Base-by-base conservation (phyloP, 2,797 vertebrate species). In the Acanthornis magna region DNA sequence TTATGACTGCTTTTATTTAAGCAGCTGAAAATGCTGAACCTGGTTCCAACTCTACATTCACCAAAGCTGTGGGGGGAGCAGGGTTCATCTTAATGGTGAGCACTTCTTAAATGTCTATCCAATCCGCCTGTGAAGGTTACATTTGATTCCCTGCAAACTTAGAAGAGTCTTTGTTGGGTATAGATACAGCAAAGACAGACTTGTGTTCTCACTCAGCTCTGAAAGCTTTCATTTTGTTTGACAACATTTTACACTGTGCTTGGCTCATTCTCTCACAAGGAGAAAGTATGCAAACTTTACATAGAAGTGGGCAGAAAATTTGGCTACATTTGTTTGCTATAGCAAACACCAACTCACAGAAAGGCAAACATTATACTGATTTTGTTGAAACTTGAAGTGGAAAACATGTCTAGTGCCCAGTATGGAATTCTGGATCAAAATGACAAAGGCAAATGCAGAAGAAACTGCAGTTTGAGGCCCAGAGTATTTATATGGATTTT, bases 231-330 rank as follows among this genome's bases (percentile, higher is more conserved):
- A 2, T 47, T 88, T 50, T 48, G 71, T 85, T 89, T 94, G 66
- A 88, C 85, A 91, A 55, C 32, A 53, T 85, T 62, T 92, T 89
- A 7, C 50, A 71, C 57, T 67, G 40, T 67, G 30, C 50, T 93
- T 94, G 70, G 73, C 73, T 94, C 34, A 25, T 76, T 63, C 66
- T 81, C 27, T 90, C 36, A 48, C 45, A 53, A 57, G 70, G 36
- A 86, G 45, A 55, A 77, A 83, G 50, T 75, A 57, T 78, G 74
- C 74, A 96, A 89, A 68, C 80, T 93, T 92, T 67, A 51, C 40
- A 53, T 34, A 55, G 50, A 86, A 95, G 45, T 72, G 55, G 81
- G 81, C 74, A 91, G 84, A 89, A 93, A 88, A 89, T 89, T 82
- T 95, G 80, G 62, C 84, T 92, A 19, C 62, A 1, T 70, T 93